These are phyloP conservation scores for Tiliqua scincoides DNA, from an alignment of 2,113 vertebrate genomes.

Conservation along the genomic window DNA sequence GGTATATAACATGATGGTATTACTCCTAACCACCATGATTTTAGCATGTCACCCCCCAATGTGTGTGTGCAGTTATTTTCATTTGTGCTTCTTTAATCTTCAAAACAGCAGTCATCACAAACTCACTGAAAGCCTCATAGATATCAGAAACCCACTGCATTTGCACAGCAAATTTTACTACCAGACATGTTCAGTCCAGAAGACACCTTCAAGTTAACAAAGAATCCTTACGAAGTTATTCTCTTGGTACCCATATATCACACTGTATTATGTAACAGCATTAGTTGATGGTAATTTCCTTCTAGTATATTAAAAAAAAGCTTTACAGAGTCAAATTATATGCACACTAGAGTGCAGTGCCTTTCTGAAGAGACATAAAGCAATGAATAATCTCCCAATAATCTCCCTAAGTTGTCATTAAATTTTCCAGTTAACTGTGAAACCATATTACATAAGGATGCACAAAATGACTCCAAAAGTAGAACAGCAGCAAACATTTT, in stretches of 20 bases:
- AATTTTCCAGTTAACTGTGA: constrained; percentile 38
- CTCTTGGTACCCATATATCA: constrained; percentile 25
- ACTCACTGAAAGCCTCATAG: background rate
- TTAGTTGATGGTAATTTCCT: background rate
- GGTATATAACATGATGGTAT: too few relatives aligned
- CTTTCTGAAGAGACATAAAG: constrained; percentile 16
- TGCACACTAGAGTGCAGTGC: background rate
- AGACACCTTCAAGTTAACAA: background rate
- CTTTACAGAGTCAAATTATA: constrained; percentile 32
- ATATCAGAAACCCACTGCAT: background rate
- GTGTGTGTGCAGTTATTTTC: background rate
- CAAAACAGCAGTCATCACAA: background rate
- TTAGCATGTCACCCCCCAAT: too few relatives aligned
- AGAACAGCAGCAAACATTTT: too few relatives aligned
- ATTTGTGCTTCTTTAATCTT: background rate
- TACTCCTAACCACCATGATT: too few relatives aligned
- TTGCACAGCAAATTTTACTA: background rate
- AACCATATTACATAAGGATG: constrained; percentile 2
- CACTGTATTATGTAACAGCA: background rate
- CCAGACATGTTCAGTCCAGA: background rate
- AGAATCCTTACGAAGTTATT: background rate
- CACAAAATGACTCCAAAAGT: constrained; percentile 30
- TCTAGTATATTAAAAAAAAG: background rate
- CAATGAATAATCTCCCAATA: constrained; percentile 24
- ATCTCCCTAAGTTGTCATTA: constrained; percentile 32